Evolutionary conservation across 1,140 invertebrate genomes (phyloP), one percentile per base, ranked within the genome.

Genomic region (Drosophila pachea): DNA sequence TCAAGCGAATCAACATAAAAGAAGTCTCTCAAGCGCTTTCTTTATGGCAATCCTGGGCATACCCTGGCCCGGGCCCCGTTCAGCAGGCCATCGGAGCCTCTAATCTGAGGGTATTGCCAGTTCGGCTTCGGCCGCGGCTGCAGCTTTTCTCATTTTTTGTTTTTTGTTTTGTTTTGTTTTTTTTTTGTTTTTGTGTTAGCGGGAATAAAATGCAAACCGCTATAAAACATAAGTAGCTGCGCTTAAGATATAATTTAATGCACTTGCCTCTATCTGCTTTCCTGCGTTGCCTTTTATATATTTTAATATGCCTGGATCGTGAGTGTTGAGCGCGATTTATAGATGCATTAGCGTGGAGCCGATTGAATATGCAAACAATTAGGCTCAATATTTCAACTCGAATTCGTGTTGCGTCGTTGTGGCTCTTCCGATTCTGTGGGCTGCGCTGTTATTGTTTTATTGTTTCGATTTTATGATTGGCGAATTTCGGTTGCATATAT

Each of bases 311-410:
- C 11, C 31, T 16, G 36, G 33, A 55, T 76, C 55, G 40, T n/a
- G 33, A 32, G 38, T 45, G 42, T 45, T 16, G 31, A 56, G 56
- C 59, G 48, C 62, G 60, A 82, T 81, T 81, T 81, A 81, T 74
- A 78, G 42, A 61, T 82, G 78, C 78, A 81, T 81, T 81, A 81
- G 78, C 70, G 59, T 52, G 43, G 35, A 74, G 62, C 50, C 65
- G 74, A 67, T 81, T 76, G 70, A 82, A 67, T 81, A 64, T 76
- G 56, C 48, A 68, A 76, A 69, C 55, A 35, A 48, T 52, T 36
- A 33, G 70, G 32, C 12, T 12, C 64, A 43, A 66, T 72, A 54
- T 54, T 40, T 45, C 35, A 4, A 16, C 40, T 9, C 12, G 31
- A 50, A 64, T 45, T 48, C 59, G 38, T 16, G 29, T 32, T 49